Percentiles rank a stretch among this genome's conserved stretches.
These are phyloP conservation scores for Drosophila fulvimacula DNA, from an alignment of 2,888 invertebrate species.

Conservation along the genomic window DNA sequence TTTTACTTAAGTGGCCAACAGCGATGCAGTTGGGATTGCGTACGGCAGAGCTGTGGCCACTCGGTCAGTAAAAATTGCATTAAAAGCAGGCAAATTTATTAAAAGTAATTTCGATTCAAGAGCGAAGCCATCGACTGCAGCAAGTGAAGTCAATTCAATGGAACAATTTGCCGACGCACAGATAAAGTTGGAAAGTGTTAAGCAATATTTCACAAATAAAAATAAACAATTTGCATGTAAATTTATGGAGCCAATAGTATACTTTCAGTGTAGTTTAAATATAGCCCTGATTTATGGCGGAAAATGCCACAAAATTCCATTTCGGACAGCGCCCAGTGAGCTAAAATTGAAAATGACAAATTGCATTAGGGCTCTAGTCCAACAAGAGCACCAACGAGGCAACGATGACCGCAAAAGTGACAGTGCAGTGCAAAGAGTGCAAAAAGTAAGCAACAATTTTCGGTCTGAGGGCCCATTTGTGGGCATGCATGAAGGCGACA, in stretches of 20 bases:
- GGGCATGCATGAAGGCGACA: constrained; percentile 53
- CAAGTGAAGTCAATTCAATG: constrained; percentile 31
- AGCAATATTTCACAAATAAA: constrained; percentile 5
- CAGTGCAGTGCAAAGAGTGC: constrained; percentile 66
- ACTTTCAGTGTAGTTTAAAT: constrained; percentile 38
- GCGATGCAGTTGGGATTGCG: neutral
- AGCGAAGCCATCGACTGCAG: constrained; percentile 21
- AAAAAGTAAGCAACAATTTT: constrained; percentile 69
- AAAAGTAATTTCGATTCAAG: constrained; percentile 61
- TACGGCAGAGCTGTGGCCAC: neutral
- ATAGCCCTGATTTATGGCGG: constrained; percentile 65
- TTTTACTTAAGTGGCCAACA: constrained; percentile 60
- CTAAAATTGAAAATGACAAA: constrained; percentile 75
- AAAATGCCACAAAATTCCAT: constrained; percentile 69
- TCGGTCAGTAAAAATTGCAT: constrained; percentile 60
- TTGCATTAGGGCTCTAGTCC: constrained; percentile 62
- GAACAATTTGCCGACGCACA: constrained; percentile 35
- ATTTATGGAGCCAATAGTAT: constrained; percentile 42
- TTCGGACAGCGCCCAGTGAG: constrained; percentile 47
- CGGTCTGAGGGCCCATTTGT: constrained; percentile 43
- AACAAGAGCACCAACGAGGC: constrained; percentile 26
- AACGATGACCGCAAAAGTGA: constrained; percentile 68
- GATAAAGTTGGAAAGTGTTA: constrained; percentile 14
- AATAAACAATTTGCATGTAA: constrained; percentile 36
- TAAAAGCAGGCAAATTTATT: constrained; percentile 52